Evolutionary conservation across 2,888 invertebrate genomes (phyloP), one percentile per base, ranked within the genome.

Genomic region (Drosophila kanekoi): DNA sequence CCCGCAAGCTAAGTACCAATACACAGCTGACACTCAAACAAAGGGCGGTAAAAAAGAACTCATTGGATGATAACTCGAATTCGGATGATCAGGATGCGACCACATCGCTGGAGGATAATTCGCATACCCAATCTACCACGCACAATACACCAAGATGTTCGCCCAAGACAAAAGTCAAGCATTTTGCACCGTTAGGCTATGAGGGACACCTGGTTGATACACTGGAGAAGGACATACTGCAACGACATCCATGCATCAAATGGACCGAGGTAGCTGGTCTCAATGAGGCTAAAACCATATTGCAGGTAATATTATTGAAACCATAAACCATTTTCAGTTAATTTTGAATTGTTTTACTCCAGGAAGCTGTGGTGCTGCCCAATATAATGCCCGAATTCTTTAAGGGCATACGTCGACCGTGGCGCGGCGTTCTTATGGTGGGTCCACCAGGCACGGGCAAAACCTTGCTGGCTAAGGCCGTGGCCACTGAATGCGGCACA

Each of bases 371-470:
- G 78, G 97, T 98, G 0, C 92, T 98, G 72, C 97, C 98, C 0
- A 94, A 97, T 33, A 95, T 97, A 65, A 96, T 97, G 94, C 97
- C 97, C 0, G 96, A 97, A 88, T 97, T 96, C 92, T 98, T 98
- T 91, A 96, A 96, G 93, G 96, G 96, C 35, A 97, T 97, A 69
- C 94, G 97, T 35, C 93, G 97, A 70, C 97, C 97, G 0, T 97
- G 97, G 97, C 90, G 92, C 0, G 92, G 92, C 28, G 92, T 92
- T 0, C 65, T 92, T 13, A 92, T 92, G 92, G 92, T 92, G 3
- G 92, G 92, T 11, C 92, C 94, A 0, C 91, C 96, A 0, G 96
- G 96, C 37, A 96, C 96, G 0, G 96, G 97, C 0, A 97, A 97
- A 92, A 97, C 97, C 0, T 93, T 97, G 93, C 92, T 97, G 70